phyloP scores from a whole-genome alignment of 2,113 vertebrate species.

The Reinhardtius hippoglossoides region DNA sequence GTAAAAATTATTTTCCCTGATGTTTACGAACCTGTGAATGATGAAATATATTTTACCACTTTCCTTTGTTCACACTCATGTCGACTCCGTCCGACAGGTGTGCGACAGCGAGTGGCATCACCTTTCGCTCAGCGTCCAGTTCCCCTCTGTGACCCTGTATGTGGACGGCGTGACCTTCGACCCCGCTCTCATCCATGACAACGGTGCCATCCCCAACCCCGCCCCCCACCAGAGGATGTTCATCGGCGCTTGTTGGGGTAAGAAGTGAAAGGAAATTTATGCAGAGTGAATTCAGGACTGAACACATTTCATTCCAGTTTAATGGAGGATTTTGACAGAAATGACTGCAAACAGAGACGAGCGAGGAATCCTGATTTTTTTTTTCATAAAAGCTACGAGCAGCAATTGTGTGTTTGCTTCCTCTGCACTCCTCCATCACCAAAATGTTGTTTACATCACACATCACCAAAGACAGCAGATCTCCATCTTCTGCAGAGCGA shows the following conservation, averaged over 20 bases:
- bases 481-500: slow-evolving; percentile 22
- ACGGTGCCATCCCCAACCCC: slow-evolving; percentile 92
- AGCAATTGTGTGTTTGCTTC: slow-evolving; percentile 30
- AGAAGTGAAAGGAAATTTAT: slow-evolving; percentile 43
- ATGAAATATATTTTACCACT: neutral
- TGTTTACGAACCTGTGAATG: neutral
- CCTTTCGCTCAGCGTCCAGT: slow-evolving; percentile 95
- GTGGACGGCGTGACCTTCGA: slow-evolving; percentile 97
- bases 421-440: slow-evolving; percentile 5
- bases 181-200: slow-evolving; percentile 97
- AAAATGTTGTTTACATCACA: slow-evolving; percentile 39
- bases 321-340: slow-evolving; percentile 38
- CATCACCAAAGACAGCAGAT: slow-evolving; percentile 16
- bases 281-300: slow-evolving; percentile 3
- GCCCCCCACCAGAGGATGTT: slow-evolving; percentile 87
- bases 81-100: slow-evolving; percentile 80
- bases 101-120: slow-evolving; percentile 99
- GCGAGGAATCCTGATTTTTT: neutral
- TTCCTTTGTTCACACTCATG: neutral
- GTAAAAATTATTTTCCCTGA: too few species aligned
- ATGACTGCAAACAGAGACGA: neutral
- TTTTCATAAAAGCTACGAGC: neutral
- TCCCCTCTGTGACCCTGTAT: slow-evolving; percentile 93
- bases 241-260: slow-evolving; percentile 96
- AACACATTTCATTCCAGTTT: neutral